Evolutionary conservation across 2,888 invertebrate genomes (phyloP), one percentile per base, ranked within the genome.

Genomic region (Latheticus oryzae): DNA sequence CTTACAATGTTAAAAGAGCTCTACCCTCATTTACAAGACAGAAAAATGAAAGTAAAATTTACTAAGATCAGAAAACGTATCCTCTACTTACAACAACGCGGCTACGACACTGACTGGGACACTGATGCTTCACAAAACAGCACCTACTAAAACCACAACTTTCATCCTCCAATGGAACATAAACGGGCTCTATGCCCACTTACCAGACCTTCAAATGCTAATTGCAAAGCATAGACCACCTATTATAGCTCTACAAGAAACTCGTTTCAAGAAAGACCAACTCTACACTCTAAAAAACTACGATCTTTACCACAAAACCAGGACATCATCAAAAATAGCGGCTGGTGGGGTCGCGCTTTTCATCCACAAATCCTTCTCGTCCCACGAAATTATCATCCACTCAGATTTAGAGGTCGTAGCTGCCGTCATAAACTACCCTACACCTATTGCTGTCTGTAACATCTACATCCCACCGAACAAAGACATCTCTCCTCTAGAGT

Each of bases 241-340:
- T 13, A 16, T 58, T 8, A 42, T 58, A n/a, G 33, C 38, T 23
- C 19, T 53, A 5, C 58, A 58, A 53, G 45, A 58, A 24, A 58
- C 51, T 3, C 33, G 45, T 12, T 37, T 53, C 24, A 43, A 58
- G 42, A 16, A 23, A 17, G 28, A 40, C 7, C 12, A 48, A 5
- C 24, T 24, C 5, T 11, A 9, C 28, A 12, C 5, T 2, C 5
- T 55, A 28, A 55, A 37, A 28, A 38, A 28, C 4, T 55, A 38
- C 19, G 40, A 19, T 5, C 15, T 8, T 1, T 57, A 28, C 16
- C 12, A 40, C 2, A 40, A 33, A 51, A 42, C 42, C 17, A 38
- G 30, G 32, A 5, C 9, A 5, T 21, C 13, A 16, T 30, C n/a
- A 21, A 5, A 19, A 2, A 32, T 23, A 16, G 48, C 38, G 32